Percentiles rank a stretch among this genome's conserved stretches.
Conservation (phyloP, 2,888 invertebrate species). For the Caenorhabditis japonica region DNA sequence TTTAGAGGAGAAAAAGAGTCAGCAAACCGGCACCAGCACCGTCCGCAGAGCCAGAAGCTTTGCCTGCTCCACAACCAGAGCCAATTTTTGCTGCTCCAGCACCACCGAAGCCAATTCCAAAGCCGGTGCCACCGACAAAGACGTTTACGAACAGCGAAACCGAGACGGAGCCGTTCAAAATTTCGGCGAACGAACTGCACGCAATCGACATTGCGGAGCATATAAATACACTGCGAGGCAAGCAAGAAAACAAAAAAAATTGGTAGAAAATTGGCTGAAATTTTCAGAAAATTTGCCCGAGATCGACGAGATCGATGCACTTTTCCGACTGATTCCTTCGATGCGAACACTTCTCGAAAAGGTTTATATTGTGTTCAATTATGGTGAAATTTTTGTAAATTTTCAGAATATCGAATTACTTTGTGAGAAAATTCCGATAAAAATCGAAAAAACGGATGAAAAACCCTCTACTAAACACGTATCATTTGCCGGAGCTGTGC, state of each 20-base stretch:
- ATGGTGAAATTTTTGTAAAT: background rate
- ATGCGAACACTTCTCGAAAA: slow-evolving; percentile 23
- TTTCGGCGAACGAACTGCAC: slow-evolving; percentile 12
- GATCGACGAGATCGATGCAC: slow-evolving; percentile 45
- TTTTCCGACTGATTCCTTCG: slow-evolving; percentile 40
- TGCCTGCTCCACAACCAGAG: background rate
- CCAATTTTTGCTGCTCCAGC: background rate
- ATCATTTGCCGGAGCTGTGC: too few relatives aligned
- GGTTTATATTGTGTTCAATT: slow-evolving; percentile 8
- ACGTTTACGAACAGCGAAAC: slow-evolving; percentile 2
- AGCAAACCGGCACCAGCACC: slow-evolving; percentile 9
- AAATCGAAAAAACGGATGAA: slow-evolving; percentile 5
- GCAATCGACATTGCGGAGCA: slow-evolving; percentile 9
- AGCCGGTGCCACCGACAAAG: background rate
- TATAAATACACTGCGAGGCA: slow-evolving; percentile 16
- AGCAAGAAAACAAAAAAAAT: slow-evolving; percentile 12
- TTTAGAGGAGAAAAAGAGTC: slow-evolving; percentile 27
- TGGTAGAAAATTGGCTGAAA: slow-evolving; percentile 6
- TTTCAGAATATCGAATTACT: slow-evolving; percentile 10
- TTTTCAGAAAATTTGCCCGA: slow-evolving; percentile 14
- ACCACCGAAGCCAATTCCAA: background rate
- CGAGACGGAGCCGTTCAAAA: slow-evolving; percentile 13
- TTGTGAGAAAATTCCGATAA: slow-evolving; percentile 2
- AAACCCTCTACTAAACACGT: too few relatives aligned
- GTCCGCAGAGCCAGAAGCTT: background rate